Conservation (phyloP, 2,888 invertebrate species). For the Nemotelus nigrinus region DNA sequence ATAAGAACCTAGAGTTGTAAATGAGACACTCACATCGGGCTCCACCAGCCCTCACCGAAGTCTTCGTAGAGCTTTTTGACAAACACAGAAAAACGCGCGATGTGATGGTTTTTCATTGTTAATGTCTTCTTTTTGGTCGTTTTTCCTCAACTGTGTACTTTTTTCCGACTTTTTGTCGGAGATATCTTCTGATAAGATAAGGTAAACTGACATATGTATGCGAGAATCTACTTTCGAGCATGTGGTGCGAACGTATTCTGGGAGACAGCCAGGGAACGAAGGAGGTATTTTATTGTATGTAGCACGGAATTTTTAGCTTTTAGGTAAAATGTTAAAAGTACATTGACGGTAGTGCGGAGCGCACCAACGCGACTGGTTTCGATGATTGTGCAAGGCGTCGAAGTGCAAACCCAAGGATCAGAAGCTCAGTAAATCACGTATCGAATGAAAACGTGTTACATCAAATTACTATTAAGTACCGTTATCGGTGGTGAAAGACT, state of each 20-base stretch:
- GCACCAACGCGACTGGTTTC: constrained; percentile 19
- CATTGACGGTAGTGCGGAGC: constrained; percentile 30
- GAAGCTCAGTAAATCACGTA: neutral
- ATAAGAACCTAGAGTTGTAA: no score
- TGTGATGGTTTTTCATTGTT: constrained; percentile 35
- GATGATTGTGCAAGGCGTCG: neutral
- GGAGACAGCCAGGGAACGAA: neutral
- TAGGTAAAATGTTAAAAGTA: constrained; percentile 43
- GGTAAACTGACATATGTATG: constrained; percentile 32
- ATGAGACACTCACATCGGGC: no score
- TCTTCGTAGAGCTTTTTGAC: constrained; percentile 23
- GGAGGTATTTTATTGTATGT: constrained; percentile 22
- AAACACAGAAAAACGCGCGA: constrained; percentile 26
- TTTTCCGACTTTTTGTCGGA: constrained; percentile 27
- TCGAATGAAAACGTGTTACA: neutral
- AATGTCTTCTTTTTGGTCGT: constrained; percentile 18
- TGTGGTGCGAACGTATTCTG: neutral
- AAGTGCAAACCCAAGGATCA: constrained; percentile 8
- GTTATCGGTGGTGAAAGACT: constrained; percentile 3
- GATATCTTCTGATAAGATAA: constrained; percentile 43
- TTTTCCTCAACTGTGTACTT: neutral
- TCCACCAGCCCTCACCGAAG: neutral
- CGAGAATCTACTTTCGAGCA: constrained; percentile 2
- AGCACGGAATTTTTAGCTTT: constrained; percentile 38
- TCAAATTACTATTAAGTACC: constrained; percentile 4